Evolutionary conservation across 1,140 invertebrate species (phyloP).

Genomic region (Ladona fulva): DNA sequence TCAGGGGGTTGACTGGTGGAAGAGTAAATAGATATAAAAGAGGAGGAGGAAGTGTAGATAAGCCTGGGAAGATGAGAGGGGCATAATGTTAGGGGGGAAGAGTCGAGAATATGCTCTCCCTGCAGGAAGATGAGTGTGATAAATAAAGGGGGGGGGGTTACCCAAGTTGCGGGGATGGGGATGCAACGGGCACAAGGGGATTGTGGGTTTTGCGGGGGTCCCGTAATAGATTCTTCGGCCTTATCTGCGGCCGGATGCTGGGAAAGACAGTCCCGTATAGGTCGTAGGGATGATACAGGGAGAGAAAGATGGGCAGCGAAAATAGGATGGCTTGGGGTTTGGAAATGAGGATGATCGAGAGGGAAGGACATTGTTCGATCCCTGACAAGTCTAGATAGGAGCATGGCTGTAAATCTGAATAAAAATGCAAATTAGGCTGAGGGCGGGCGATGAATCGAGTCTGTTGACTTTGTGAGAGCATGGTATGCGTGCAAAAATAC

Average conservation of each 20-base stretch:
- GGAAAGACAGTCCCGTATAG: background rate
- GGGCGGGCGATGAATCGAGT: background rate
- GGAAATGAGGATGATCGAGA: background rate
- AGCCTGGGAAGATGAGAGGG: background rate
- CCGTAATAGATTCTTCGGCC: slow-evolving; percentile 3
- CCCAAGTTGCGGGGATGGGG: background rate
- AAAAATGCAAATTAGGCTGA: background rate
- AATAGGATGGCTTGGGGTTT: background rate
- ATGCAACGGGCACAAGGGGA: background rate
- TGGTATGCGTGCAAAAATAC: background rate
- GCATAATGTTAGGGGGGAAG: background rate
- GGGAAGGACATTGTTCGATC: background rate
- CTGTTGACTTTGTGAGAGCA: background rate
- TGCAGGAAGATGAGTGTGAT: background rate
- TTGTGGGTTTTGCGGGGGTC: background rate
- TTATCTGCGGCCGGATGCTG: slow-evolving; percentile 6
- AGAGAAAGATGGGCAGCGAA: background rate
- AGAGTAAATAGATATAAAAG: slow-evolving; percentile 8
- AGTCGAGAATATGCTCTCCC: background rate
- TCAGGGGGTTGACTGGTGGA: background rate
- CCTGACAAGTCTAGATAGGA: background rate
- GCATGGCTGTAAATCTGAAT: background rate
- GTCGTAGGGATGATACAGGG: background rate
- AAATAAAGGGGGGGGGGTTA: background rate
- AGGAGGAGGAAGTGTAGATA: background rate